These are phyloP conservation scores for Calameuta filiformis DNA, from an alignment of 2,888 invertebrate species.

Conservation along the genomic window DNA sequence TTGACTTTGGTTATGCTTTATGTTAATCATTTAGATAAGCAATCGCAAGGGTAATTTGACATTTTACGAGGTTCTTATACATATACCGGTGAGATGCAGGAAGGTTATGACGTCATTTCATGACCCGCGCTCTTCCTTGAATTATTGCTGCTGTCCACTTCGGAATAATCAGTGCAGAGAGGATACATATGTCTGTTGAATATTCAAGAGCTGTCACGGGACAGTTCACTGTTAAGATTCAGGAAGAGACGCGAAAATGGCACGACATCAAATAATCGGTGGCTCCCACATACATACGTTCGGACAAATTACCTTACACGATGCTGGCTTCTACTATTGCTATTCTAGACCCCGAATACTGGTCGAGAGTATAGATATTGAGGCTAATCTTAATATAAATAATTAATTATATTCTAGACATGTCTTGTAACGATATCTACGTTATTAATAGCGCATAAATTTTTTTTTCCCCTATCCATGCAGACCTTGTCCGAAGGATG, in stretches of 20 bases:
- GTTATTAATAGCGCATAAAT: background rate
- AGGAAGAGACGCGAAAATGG: slow-evolving; percentile 16
- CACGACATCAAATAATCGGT: slow-evolving; percentile 14
- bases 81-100: background rate
- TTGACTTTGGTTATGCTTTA: background rate
- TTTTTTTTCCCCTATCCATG: background rate
- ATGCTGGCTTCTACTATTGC: background rate
- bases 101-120: background rate
- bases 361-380: background rate
- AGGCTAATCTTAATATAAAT: background rate
- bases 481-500: background rate
- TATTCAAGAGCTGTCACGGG: slow-evolving; percentile 7
- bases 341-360: background rate
- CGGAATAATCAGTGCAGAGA: slow-evolving; percentile 15
- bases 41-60: background rate
- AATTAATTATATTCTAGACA: background rate
- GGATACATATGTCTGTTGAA: slow-evolving; percentile 13
- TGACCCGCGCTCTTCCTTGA: background rate
- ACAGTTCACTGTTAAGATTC: slow-evolving; percentile 16
- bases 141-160: background rate
- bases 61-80: background rate
- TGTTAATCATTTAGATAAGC: background rate
- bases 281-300: background rate
- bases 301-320: background rate
- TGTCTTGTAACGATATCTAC: background rate